Base-by-base conservation (phyloP, 2,113 vertebrate species). In the Pseudorasbora parva region DNA sequence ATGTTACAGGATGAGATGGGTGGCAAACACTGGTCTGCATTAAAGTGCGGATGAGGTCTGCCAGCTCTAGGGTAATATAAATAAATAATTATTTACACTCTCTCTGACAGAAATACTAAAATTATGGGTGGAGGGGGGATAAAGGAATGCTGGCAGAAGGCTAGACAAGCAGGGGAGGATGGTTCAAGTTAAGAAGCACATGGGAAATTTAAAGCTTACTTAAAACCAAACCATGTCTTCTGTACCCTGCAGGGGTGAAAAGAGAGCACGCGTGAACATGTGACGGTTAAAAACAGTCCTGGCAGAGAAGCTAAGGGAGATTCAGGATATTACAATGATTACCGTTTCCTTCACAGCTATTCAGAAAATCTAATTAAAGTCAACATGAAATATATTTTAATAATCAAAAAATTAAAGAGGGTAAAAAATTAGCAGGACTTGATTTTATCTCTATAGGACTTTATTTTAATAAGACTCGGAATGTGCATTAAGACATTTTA, bases 181-280 rank as follows among this genome's bases (percentile, higher is more conserved):
- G 56, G 17, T 43, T n/a, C 2, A 14, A 72, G 19, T 25, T 21
- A 73, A 66, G 21, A 9, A 51, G 43, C 23, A 81, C 59, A 83
- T 47, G 2, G 51, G 21, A 45, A 45, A 76, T 86, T 43, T 73
- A n/a, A 84, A 62, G 91, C 93, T 95, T 97, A 96, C 94, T 93
- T 94, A 93, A 96, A 94, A 91, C 91, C 93, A 93, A 95, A 94
- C 89, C 95, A 93, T 84, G 93, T 92, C 90, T 88, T 93, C 92
- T 92, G 91, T 85, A 91, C 88, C 92, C 95, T 95, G 95, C 79
- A 90, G 90, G 85, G 91, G 78, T 75, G 66, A 82, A 88, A 71
- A 88, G 23, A 91, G 71, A 79, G 84, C 60, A 85, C 8, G 19
- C 11, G 49, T 82, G 25, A 87, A 57, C 43, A n/a, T 37, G n/a